Base-by-base conservation (phyloP, 2,888 invertebrate genomes). In the Drosophila nr. perissopoda region DNA sequence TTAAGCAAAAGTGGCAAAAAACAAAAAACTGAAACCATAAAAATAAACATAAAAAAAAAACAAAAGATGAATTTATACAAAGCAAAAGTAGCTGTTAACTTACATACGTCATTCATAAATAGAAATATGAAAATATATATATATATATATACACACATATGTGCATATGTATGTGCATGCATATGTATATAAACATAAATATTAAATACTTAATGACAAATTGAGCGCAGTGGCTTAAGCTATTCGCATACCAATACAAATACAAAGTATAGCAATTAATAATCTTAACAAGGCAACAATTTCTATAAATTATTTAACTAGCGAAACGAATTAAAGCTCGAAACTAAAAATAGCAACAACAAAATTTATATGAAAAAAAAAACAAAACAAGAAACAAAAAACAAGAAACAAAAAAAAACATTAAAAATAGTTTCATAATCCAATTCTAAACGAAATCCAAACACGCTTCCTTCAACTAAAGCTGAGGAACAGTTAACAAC, bases 1-100 rank as follows among this genome's bases (percentile, higher is more conserved):
- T 73, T 52, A 78, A 73, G 56, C 34, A 56, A 69, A 73, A 73
- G 63, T 51, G 38, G 52, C 31, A 54, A 63, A 71, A 49, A 29
- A 29, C 5, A 4, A 16, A 4, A 60, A 62, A 63, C 64, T 60
- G 48, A 80, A 63, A 77, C 80, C 62, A 69, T 54, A 52, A 67
- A 48, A 54, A 54, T 40, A 69, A 69, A 69, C 36, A 48, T 51
- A 60, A 71, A 49, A 29, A 45, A 82, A 25, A 64, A 59, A 40
- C 16, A 65, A 61, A 66, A 80, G 71, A 85, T 74, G 88, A 84
- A 88, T 88, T 84, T 84, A 88, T 84, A 86, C 84, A 87, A 87
- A 85, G 78, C 81, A 85, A 87, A 76, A 78, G 67, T 80, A 83
- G 86, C 59, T 73, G 86, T 84, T 80, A 87, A 83, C 65, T 69